Conservation (phyloP, 2,797 vertebrate species). For the Dryobates pubescens region DNA sequence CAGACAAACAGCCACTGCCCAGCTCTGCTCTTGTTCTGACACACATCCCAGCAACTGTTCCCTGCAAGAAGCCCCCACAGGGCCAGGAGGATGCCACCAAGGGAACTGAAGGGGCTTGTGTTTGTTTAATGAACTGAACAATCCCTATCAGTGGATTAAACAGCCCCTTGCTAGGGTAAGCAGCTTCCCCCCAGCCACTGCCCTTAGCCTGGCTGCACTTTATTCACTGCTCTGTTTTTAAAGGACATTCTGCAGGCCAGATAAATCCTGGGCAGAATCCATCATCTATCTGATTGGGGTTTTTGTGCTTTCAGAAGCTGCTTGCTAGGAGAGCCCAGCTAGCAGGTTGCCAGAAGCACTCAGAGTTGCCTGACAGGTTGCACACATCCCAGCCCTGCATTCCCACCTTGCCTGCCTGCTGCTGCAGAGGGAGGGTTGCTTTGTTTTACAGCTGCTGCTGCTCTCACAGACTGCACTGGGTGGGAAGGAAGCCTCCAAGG, state of each 20-base stretch:
- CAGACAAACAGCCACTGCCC: neutral
- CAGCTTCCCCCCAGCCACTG: neutral
- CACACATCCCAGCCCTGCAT: neutral
- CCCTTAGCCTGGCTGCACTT: neutral
- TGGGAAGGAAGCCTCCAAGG: too few relatives aligned
- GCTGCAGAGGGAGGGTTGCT: neutral
- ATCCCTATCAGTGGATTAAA: neutral
- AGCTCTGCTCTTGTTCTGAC: neutral
- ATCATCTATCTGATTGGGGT: neutral
- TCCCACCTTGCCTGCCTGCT: neutral
- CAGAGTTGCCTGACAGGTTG: neutral
- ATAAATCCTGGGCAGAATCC: neutral
- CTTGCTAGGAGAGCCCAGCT: neutral
- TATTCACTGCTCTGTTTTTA: neutral
- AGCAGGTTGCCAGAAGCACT: neutral
- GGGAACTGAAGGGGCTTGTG: neutral
- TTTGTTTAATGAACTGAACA: constrained; percentile 20
- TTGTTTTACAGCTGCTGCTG: neutral
- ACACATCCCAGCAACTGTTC: neutral
- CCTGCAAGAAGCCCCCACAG: neutral
- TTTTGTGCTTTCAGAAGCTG: neutral
- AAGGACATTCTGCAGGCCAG: too few relatives aligned
- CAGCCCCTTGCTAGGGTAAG: neutral
- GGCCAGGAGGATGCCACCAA: neutral
- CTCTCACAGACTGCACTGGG: neutral